Base-by-base conservation (phyloP, 1,140 invertebrate species). In the Chironomus striatipennis region DNA sequence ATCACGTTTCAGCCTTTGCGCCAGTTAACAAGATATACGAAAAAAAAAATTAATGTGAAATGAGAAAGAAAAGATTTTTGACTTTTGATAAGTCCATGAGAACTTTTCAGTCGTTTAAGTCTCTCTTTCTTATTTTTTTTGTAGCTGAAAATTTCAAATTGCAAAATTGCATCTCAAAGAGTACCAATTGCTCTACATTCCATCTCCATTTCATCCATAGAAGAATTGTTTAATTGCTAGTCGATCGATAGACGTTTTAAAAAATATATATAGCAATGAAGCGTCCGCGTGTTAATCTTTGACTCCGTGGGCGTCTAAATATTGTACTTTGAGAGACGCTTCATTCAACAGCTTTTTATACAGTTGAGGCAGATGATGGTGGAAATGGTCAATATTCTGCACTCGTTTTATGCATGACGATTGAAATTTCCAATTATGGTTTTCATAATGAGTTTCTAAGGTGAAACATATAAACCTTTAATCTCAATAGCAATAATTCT, bases 11-110 rank as follows among this genome's bases (percentile, higher is more conserved):
- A 57, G 12, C n/a, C 12, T n/a, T 57, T 12, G 47, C 47, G 47
- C 47, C 24, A 34, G 24, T 34, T 34, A 34, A 34, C 24, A 34
- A 34, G 24, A 34, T 34, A 34, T 34, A 34, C 24, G 24, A 34
- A 34, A 34, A 34, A 34, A 34, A 34, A 34, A n/a, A n/a, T n/a
- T 34, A 34, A 34, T 34, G 24, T 34, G 24, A 34, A 34, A 20
- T 20, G 9, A 21, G 65, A 7, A 20, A 70, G 18, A 18, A 18
- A 12, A 70, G 65, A 70, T 70, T 70, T 57, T 70, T 70, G 65
- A 70, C 65, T 70, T 21, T 70, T 21, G 65, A 70, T 70, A 70
- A 70, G 18, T 70, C 18, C 65, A 70, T 70, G 65, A 70, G 65
- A 70, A 70, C 18, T 20, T 70, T 34, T 34, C 1, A 34, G 24